Percentiles rank a stretch among this genome's conserved stretches.
Evolutionary conservation across 2,888 invertebrate genomes (phyloP).

Genomic region (Clunio marinus): DNA sequence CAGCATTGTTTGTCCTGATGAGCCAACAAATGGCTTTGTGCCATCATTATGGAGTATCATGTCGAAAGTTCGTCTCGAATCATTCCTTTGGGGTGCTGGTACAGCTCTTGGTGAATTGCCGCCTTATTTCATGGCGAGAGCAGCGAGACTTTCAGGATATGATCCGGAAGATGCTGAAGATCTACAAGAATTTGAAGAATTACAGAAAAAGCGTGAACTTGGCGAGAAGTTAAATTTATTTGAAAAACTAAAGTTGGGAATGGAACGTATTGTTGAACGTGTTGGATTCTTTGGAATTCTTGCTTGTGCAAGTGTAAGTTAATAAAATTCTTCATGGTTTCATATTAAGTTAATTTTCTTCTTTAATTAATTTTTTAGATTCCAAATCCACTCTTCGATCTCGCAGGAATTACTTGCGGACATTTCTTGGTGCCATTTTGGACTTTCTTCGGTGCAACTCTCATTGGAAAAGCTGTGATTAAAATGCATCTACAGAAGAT

Average conservation of each 20-base stretch:
- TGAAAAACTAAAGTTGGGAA: constrained; percentile 76
- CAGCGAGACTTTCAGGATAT: constrained; percentile 68
- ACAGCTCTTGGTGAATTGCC: constrained; percentile 99
- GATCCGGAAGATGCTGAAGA: constrained; percentile 65
- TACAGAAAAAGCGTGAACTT: constrained; percentile 60
- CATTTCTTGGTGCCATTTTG: constrained; percentile 99
- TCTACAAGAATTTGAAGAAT: constrained; percentile 67
- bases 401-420: constrained; percentile 97
- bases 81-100: constrained; percentile 96
- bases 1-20: constrained; percentile 88
- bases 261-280: constrained; percentile 84
- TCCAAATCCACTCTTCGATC: constrained; percentile 98
- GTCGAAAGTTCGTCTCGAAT: constrained; percentile 90
- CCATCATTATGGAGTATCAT: constrained; percentile 90
- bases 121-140: constrained; percentile 99
- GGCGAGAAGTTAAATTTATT: constrained; percentile 60
- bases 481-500: constrained; percentile 98
- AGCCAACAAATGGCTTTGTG: constrained; percentile 57
- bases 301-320: constrained; percentile 85
- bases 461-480: constrained; percentile 93
- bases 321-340: constrained; percentile 17
- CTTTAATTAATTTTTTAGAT: constrained; percentile 57
- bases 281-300: constrained; percentile 95
- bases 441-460: constrained; percentile 99
- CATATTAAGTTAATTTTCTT: neutral